Evolutionary conservation across 2,888 invertebrate species (phyloP).

Genomic region (Cepaea hortensis): DNA sequence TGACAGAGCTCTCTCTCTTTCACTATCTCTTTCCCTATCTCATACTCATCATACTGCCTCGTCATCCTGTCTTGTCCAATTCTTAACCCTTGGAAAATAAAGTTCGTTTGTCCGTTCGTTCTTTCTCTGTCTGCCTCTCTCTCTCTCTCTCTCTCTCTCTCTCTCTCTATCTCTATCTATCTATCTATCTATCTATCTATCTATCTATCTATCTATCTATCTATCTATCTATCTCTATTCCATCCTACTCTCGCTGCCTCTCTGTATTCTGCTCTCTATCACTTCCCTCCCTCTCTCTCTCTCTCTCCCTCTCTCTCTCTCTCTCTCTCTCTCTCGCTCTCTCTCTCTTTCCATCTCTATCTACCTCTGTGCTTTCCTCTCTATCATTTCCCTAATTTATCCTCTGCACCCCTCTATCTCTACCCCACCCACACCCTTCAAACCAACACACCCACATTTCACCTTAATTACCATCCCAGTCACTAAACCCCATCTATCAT

Average conservation of each 20-base stretch:
- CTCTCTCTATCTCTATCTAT: too few species aligned
- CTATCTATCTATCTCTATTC: too few species aligned
- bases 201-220: too few species aligned
- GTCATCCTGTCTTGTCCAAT: not conserved
- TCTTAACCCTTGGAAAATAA: too few species aligned
- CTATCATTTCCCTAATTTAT: not conserved
- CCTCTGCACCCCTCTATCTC: not conserved
- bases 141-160: too few species aligned
- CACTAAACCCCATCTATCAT: not conserved
- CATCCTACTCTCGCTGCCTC: not conserved
- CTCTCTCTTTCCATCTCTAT: not conserved
- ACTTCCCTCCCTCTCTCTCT: not conserved
- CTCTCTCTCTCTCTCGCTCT: constrained; percentile 35
- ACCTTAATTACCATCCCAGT: too few species aligned
- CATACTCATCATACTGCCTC: not conserved
- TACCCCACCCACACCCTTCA: too few species aligned
- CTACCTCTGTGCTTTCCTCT: not conserved
- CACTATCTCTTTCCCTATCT: not conserved
- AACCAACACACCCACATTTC: too few species aligned
- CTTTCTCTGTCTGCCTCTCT: too few species aligned
- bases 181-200: too few species aligned
- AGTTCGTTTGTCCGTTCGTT: too few species aligned
- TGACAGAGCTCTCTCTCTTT: too few species aligned
- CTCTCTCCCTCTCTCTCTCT: constrained; percentile 37
- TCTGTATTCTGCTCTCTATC: not conserved